Conservation (phyloP, 2,888 invertebrate species). For the Lymantria monacha region DNA sequence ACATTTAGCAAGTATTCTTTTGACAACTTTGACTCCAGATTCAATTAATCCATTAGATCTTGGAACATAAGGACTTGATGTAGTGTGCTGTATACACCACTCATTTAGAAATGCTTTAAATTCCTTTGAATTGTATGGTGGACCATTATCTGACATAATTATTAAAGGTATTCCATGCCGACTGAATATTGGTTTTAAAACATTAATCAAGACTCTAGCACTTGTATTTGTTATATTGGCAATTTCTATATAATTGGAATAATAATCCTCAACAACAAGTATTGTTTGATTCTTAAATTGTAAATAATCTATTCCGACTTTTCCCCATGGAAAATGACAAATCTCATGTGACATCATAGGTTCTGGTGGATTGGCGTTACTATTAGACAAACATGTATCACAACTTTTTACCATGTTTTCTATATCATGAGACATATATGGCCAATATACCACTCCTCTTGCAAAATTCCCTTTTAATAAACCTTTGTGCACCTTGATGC, state of each 20-base stretch:
- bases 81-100: conserved; percentile 1
- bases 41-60: conserved; percentile 11
- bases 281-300: conserved; percentile 20
- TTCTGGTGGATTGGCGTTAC: conserved; percentile 5
- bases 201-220: too few species aligned
- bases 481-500: too few species aligned
- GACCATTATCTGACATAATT: conserved; percentile 25
- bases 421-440: neutral
- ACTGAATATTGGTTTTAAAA: conserved; percentile 15
- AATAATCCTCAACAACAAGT: conserved; percentile 23
- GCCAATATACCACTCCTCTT: too few species aligned
- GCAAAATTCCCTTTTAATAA: too few species aligned
- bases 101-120: conserved; percentile 6
- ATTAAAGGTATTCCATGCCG: conserved; percentile 22
- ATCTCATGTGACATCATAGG: too few species aligned
- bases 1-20: conserved; percentile 9
- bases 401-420: conserved; percentile 7
- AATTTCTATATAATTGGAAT: conserved; percentile 28
- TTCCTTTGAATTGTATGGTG: conserved; percentile 22
- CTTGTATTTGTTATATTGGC: conserved; percentile 8
- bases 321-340: conserved; percentile 20
- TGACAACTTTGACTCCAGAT: conserved; percentile 7
- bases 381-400: conserved; percentile 1
- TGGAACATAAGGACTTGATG: conserved; percentile 2
- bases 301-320: conserved; percentile 25